These are phyloP conservation scores for Rhadinocentrus ornatus DNA, from an alignment of 2,797 vertebrate species.

Conservation along the genomic window DNA sequence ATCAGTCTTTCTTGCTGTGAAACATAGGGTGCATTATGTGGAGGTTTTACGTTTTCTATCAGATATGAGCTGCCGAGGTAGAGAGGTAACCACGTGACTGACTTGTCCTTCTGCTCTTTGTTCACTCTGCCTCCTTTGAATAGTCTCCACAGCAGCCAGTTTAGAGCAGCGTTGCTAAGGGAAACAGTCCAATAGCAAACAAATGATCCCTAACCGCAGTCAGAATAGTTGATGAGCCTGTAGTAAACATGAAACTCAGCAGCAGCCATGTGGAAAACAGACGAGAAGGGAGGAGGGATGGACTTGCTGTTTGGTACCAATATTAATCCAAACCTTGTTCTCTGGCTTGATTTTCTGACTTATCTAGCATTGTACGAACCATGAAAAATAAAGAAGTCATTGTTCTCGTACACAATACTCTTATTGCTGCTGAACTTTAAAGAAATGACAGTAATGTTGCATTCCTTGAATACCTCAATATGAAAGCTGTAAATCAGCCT, in stretches of 20 bases:
- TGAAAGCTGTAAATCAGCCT: constrained; percentile 34
- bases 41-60: constrained; percentile 11
- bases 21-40: constrained; percentile 11
- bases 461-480: constrained; percentile 43
- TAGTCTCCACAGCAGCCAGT: constrained; percentile 40
- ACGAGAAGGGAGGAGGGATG: constrained; percentile 11
- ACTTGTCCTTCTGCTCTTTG: constrained; percentile 45
- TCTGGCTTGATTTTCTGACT: constrained; percentile 27
- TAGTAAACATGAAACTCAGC: constrained; percentile 57
- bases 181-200: constrained; percentile 64
- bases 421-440: constrained; percentile 25
- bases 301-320: constrained; percentile 11
- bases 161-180: constrained; percentile 64
- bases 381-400: constrained; percentile 40
- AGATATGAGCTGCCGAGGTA: constrained; percentile 24
- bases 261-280: constrained; percentile 60
- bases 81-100: constrained; percentile 40
- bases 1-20: background rate
- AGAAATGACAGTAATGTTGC: constrained; percentile 21
- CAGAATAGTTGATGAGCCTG: constrained; percentile 61
- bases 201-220: constrained; percentile 60
- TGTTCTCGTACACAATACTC: constrained; percentile 40
- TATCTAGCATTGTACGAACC: constrained; percentile 39
- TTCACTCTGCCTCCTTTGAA: constrained; percentile 55
- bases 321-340: background rate